These are phyloP conservation scores for Drosophila nannoptera DNA, from an alignment of 1,140 invertebrate species.

Conservation along the genomic window DNA sequence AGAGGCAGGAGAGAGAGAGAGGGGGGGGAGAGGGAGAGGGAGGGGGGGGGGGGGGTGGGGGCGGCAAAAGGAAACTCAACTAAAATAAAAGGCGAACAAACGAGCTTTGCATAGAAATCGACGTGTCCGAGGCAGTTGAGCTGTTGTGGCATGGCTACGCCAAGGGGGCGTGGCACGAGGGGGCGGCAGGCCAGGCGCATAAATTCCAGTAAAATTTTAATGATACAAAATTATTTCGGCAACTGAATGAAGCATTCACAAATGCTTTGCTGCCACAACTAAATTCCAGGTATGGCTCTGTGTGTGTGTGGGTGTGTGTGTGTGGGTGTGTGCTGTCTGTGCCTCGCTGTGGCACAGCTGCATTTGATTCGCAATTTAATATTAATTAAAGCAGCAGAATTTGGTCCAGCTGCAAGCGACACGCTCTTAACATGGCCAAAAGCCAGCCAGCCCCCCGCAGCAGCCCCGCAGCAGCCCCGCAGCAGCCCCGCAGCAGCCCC, in stretches of 20 bases:
- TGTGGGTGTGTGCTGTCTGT: background rate
- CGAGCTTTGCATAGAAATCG: constrained; percentile 48
- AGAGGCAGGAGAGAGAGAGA: background rate
- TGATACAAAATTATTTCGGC: constrained; percentile 64
- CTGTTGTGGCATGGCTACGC: background rate
- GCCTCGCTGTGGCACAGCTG: constrained; percentile 15
- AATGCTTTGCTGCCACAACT: constrained; percentile 35
- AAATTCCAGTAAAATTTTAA: constrained; percentile 67
- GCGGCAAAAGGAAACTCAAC: constrained; percentile 6
- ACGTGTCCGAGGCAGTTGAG: constrained; percentile 25
- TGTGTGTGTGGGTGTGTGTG: background rate
- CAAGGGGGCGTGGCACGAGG: background rate
- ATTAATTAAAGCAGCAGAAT: constrained; percentile 56
- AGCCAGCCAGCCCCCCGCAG: too few relatives aligned
- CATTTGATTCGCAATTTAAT: constrained; percentile 61
- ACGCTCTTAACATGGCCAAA: constrained; percentile 7
- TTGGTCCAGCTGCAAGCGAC: constrained; percentile 12
- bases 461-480: too few relatives aligned
- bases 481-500: constrained; percentile 2
- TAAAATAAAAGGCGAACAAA: constrained; percentile 36
- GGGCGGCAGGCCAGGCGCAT: constrained; percentile 15
- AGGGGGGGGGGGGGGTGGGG: too few relatives aligned
- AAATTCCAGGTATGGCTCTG: constrained; percentile 4
- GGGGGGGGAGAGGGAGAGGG: too few relatives aligned
- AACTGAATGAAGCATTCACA: constrained; percentile 24